These are phyloP conservation scores for Calameuta filiformis DNA, from an alignment of 2,888 invertebrate genomes.

Conservation along the genomic window DNA sequence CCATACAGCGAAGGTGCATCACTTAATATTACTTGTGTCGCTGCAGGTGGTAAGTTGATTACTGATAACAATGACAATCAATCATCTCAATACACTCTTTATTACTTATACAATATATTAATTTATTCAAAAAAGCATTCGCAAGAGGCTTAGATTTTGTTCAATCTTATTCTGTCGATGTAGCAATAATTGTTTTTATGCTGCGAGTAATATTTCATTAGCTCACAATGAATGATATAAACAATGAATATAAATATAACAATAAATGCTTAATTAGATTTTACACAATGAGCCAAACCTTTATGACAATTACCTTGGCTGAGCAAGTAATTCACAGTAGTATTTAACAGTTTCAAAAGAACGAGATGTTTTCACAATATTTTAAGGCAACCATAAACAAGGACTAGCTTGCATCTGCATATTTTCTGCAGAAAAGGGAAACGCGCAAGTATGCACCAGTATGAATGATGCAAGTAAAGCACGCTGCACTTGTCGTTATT, in stretches of 20 bases:
- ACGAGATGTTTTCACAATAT: background rate
- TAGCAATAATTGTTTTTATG: too few relatives aligned
- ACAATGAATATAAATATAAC: background rate
- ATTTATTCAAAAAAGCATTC: background rate
- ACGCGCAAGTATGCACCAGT: background rate
- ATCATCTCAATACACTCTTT: background rate
- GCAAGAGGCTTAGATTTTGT: background rate
- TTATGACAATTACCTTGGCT: background rate
- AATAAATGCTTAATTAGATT: background rate
- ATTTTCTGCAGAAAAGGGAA: background rate
- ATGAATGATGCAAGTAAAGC: background rate
- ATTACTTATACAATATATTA: background rate
- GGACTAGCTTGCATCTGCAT: background rate
- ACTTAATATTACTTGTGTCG: constrained; percentile 85
- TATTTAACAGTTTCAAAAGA: background rate
- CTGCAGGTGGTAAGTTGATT: constrained; percentile 80
- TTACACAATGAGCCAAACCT: background rate
- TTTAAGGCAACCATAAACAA: background rate
- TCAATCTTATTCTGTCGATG: background rate
- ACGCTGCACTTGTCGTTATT: background rate
- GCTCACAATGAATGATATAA: too few relatives aligned
- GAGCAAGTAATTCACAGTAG: background rate
- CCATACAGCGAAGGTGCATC: constrained; percentile 88
- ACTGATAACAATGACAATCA: background rate
- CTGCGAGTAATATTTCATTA: too few relatives aligned